A percentile compares a stretch with the other conserved stretches of the same genome.
Conservation (phyloP, 1,140 invertebrate species). For the Acromyrmex echinatior region DNA sequence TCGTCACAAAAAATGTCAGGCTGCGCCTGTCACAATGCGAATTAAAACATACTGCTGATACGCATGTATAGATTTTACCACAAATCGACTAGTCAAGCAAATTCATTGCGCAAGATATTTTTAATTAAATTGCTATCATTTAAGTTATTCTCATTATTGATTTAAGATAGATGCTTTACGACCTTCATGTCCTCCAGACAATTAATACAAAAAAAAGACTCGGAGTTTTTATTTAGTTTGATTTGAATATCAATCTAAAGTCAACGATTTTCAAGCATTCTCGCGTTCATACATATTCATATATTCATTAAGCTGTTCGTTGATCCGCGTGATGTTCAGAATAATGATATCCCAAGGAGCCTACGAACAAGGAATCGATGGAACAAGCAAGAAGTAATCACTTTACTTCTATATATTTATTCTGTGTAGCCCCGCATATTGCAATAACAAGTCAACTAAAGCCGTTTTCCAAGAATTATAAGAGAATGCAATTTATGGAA, state of each 20-base stretch:
- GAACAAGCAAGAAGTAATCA: conserved; percentile 1
- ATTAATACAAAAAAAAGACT: background rate
- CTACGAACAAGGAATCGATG: background rate
- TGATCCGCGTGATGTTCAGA: background rate
- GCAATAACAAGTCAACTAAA: background rate
- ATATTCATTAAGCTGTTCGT: conserved; percentile 34
- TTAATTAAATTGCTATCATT: background rate
- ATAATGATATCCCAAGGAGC: background rate
- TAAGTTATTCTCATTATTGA: background rate
- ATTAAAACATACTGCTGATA: background rate
- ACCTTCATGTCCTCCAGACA: background rate
- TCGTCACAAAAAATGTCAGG: background rate
- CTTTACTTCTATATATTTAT: conserved; percentile 8
- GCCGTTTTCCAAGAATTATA: background rate
- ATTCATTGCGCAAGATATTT: background rate
- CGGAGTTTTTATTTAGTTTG: background rate
- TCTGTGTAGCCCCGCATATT: background rate
- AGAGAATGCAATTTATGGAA: background rate
- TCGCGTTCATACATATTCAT: conserved; percentile 37
- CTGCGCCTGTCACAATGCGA: background rate
- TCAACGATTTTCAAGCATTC: conserved; percentile 35
- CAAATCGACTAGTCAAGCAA: background rate
- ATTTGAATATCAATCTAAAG: conserved; percentile 25
- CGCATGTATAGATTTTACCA: background rate
- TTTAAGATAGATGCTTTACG: background rate